A percentile compares a stretch with the other conserved stretches of the same genome.
Conservation (phyloP, 2,888 invertebrate genomes). For the Eumacrocentrus americanus region DNA sequence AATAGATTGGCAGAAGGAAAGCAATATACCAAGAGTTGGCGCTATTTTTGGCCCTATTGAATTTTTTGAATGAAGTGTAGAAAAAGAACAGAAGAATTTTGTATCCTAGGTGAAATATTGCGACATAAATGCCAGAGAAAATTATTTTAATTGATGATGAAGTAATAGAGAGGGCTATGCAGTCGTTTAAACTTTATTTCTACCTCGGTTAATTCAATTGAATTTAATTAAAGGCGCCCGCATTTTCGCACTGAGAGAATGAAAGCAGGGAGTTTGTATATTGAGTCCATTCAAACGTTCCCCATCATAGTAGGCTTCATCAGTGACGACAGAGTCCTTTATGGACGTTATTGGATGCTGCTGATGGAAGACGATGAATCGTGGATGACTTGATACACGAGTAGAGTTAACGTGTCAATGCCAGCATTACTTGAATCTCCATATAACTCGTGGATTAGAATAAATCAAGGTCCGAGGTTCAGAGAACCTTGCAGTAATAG, state of each 20-base stretch:
- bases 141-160: no score
- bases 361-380: conserved; percentile 1
- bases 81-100: no score
- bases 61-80: conserved; percentile 1
- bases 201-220: conserved; percentile 18
- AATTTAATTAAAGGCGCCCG: conserved; percentile 22
- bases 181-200: no score
- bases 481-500: no score
- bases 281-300: background rate
- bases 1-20: conserved; percentile 6
- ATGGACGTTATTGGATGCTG: background rate
- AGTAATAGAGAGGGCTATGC: no score
- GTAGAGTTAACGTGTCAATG: conserved; percentile 5
- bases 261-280: background rate
- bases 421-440: no score
- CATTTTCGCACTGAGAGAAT: conserved; percentile 15
- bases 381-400: background rate
- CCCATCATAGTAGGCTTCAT: background rate
- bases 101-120: no score
- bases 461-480: no score
- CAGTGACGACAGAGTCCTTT: background rate
- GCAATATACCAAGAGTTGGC: background rate
- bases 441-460: no score
- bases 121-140: no score
- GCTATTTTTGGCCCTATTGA: conserved; percentile 7